phyloP scores from a whole-genome alignment of 2,113 vertebrate genomes.

The Lagenorhynchus albirostris region DNA sequence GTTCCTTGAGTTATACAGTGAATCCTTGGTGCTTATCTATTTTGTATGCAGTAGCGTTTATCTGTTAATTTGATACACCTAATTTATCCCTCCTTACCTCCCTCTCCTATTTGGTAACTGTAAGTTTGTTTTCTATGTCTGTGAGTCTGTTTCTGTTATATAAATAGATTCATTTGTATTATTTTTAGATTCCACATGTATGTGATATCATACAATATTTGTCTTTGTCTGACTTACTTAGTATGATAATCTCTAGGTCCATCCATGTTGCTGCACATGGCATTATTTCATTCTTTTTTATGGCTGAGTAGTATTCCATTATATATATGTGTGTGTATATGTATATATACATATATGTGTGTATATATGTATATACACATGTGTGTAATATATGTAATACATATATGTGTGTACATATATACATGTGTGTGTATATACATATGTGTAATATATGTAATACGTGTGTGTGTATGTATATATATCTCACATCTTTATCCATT shows the following conservation, averaged over 20 bases:
- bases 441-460: accelerated
- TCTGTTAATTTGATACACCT: neutral
- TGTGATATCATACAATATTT: neutral
- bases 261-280: neutral
- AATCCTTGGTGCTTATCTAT: neutral
- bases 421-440: accelerated
- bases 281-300: neutral
- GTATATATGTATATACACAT: accelerated
- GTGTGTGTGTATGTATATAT: accelerated
- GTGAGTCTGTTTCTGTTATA: neutral
- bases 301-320: neutral
- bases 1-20: neutral
- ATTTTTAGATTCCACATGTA: neutral
- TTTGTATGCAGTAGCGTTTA: neutral
- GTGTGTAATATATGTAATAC: accelerated
- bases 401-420: too few species aligned
- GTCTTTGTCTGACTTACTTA: neutral
- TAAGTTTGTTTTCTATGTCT: neutral
- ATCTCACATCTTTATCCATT: neutral
- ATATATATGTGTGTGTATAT: accelerated
- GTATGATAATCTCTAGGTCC: neutral
- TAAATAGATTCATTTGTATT: neutral
- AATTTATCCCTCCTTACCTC: neutral
- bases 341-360: too few species aligned
- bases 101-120: neutral